Percentiles rank a stretch among this genome's conserved stretches.
These are phyloP conservation scores for Rhadinocentrus ornatus DNA, from an alignment of 2,797 vertebrate genomes.

Conservation along the genomic window DNA sequence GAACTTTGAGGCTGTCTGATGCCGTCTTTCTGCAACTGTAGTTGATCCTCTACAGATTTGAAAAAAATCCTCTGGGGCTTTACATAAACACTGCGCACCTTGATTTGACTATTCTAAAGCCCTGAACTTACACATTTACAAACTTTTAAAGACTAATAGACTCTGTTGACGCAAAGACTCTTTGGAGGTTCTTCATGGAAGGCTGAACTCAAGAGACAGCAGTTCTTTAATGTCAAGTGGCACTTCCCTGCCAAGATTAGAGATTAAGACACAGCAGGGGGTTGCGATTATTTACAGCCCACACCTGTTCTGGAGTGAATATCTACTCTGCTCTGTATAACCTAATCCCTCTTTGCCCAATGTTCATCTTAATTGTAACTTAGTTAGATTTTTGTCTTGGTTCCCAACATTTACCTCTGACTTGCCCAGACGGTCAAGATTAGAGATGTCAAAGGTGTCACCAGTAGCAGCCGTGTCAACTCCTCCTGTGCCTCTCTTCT, in stretches of 20 bases:
- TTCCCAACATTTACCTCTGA: conserved; percentile 85
- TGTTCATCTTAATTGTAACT: conserved; percentile 53
- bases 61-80: background rate
- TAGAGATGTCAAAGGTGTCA: conserved; percentile 90
- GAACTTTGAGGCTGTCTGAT: background rate
- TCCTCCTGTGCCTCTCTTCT: conserved; percentile 92
- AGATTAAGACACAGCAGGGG: conserved; percentile 59
- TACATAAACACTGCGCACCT: background rate
- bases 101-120: background rate
- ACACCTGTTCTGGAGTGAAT: conserved; percentile 34
- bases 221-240: conserved; percentile 36
- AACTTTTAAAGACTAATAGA: conserved; percentile 16
- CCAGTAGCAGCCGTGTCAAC: conserved; percentile 91
- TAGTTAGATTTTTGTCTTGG: conserved; percentile 2
- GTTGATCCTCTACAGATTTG: background rate
- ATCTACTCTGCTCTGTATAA: conserved; percentile 27
- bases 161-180: conserved; percentile 10
- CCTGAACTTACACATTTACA: background rate
- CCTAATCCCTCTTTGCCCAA: conserved; percentile 23
- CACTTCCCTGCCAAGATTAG: conserved; percentile 51
- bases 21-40: background rate
- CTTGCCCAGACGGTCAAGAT: conserved; percentile 90
- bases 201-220: conserved; percentile 32
- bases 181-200: conserved; percentile 20
- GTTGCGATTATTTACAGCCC: conserved; percentile 29